A percentile compares a stretch with the other conserved stretches of the same genome.
Conservation (phyloP, 2,113 vertebrate genomes). For the Marmota flaviventris region DNA sequence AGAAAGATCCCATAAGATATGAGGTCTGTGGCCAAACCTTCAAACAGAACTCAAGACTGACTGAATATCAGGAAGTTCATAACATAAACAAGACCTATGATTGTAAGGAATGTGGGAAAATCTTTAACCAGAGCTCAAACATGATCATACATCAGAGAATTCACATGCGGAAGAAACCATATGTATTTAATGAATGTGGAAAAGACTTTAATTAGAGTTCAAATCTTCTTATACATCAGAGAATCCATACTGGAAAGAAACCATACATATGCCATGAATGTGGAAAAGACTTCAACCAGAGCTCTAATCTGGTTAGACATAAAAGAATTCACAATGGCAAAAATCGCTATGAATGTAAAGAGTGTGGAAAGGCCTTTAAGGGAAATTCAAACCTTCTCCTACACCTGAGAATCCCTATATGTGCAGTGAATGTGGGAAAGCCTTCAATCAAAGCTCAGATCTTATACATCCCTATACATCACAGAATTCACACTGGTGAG, state of each 20-base stretch:
- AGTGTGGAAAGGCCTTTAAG: constrained; percentile 57
- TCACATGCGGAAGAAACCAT: constrained; percentile 48
- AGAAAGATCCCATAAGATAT: background rate
- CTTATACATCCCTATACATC: constrained; percentile 71
- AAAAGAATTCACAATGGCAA: background rate
- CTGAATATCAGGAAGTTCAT: too few relatives aligned
- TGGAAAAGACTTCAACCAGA: constrained; percentile 78
- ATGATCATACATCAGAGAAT: constrained; percentile 29
- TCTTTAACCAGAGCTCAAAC: background rate
- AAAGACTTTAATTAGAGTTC: constrained; percentile 69
- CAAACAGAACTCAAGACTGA: background rate
- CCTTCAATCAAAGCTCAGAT: constrained; percentile 62
- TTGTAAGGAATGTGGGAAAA: constrained; percentile 40
- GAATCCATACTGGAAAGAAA: constrained; percentile 59
- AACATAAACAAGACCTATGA: constrained; percentile 19
- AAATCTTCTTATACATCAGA: constrained; percentile 53
- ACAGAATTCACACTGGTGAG: constrained; percentile 77
- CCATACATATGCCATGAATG: constrained; percentile 68
- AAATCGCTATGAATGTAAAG: constrained; percentile 51
- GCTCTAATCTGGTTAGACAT: constrained; percentile 32
- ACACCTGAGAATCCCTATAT: constrained; percentile 67
- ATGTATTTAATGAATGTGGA: constrained; percentile 69
- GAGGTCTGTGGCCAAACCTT: background rate
- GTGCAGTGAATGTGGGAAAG: constrained; percentile 73
- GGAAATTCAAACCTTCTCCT: constrained; percentile 67